Evolutionary conservation across 2,888 invertebrate species (phyloP).

Genomic region (Eueremaeus valkanovi): DNA sequence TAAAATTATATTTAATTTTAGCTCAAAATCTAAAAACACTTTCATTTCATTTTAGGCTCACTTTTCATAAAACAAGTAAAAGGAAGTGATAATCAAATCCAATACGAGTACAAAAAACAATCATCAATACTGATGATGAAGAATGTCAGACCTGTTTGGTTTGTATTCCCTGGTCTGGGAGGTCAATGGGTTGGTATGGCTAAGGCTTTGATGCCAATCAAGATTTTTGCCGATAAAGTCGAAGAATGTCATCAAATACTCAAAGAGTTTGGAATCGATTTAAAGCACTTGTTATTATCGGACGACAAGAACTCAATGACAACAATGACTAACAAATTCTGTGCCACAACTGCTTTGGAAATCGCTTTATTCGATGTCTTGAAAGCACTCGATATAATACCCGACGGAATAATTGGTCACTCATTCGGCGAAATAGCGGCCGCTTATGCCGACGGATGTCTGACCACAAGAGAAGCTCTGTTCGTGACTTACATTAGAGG

Average conservation of each 20-base stretch:
- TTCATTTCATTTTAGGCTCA: background rate
- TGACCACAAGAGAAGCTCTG: constrained; percentile 55
- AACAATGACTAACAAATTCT: constrained; percentile 74
- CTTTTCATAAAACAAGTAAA: background rate
- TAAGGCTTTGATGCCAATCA: constrained; percentile 26
- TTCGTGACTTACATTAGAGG: constrained; percentile 20
- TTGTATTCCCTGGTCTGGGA: constrained; percentile 65
- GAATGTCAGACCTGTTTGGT: constrained; percentile 53
- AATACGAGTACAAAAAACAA: constrained; percentile 8
- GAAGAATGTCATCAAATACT: constrained; percentile 51
- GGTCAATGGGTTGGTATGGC: constrained; percentile 24
- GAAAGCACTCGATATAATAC: constrained; percentile 52
- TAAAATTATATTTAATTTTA: too few relatives aligned
- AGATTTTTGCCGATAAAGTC: constrained; percentile 60
- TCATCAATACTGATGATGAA: background rate
- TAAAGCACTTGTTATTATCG: constrained; percentile 88
- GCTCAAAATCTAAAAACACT: too few relatives aligned
- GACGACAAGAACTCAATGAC: constrained; percentile 81
- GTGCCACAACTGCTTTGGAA: constrained; percentile 54
- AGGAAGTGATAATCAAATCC: background rate
- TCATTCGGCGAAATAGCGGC: constrained; percentile 58
- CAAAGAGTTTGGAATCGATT: constrained; percentile 67
- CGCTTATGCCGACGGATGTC: constrained; percentile 58
- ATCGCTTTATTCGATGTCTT: constrained; percentile 49
- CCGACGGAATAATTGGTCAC: constrained; percentile 58